Evolutionary conservation across 2,113 vertebrate species (phyloP).

Genomic region (Aspiorhynchus laticeps): DNA sequence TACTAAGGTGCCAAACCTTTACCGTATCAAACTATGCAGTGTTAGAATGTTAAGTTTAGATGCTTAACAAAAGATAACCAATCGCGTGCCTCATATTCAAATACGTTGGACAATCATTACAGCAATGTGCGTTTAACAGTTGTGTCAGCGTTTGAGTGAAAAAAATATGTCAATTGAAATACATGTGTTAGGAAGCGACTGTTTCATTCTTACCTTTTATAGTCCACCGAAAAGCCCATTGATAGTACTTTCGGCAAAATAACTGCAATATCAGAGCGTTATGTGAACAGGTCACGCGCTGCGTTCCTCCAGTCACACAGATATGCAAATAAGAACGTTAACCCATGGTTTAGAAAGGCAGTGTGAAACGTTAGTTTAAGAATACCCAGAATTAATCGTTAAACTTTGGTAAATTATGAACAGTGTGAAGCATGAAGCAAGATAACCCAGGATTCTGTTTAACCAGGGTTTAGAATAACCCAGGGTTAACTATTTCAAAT

Average conservation of each 20-base stretch:
- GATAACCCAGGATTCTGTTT: neutral
- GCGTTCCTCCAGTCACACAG: neutral
- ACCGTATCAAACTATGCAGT: too few species aligned
- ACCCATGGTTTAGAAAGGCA: neutral
- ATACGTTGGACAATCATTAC: too few species aligned
- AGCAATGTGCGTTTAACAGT: too few species aligned
- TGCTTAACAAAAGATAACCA: too few species aligned
- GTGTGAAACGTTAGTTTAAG: neutral
- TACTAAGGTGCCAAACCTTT: too few species aligned
- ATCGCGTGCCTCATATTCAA: too few species aligned
- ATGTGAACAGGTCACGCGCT: neutral
- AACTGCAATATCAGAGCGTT: neutral
- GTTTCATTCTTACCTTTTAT: neutral
- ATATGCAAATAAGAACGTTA: neutral
- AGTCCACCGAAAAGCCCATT: neutral
- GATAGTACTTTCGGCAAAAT: neutral
- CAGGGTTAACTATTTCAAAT: neutral
- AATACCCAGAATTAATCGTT: neutral
- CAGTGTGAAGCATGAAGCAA: neutral
- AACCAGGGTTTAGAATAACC: neutral
- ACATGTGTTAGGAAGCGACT: neutral
- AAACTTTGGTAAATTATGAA: neutral
- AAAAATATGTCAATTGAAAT: neutral
- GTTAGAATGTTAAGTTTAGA: too few species aligned
- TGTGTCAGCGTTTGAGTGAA: neutral